Evolutionary conservation across 1,140 invertebrate genomes (phyloP).

Genomic region (Pseudachorutes palmiensis): DNA sequence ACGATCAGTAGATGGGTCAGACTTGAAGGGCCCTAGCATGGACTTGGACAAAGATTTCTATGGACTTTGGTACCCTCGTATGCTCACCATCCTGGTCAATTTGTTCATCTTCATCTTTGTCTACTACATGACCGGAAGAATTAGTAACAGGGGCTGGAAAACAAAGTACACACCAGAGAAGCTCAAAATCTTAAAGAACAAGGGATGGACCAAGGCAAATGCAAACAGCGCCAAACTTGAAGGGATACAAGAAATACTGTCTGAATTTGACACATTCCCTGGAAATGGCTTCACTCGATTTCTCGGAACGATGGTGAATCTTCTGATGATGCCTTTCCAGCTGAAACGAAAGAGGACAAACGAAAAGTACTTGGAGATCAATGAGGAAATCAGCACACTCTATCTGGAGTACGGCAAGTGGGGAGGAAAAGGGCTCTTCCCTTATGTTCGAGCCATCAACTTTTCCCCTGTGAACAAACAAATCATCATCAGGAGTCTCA

Average conservation of each 20-base stretch:
- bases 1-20: constrained; percentile 13
- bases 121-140: constrained; percentile 27
- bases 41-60: too few relatives aligned
- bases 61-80: constrained; percentile 19
- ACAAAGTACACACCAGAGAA: constrained; percentile 12
- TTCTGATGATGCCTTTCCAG: constrained; percentile 15
- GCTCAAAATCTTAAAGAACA: constrained; percentile 4
- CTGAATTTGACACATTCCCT: constrained; percentile 11
- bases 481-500: constrained; percentile 12
- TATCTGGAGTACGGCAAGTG: constrained; percentile 12
- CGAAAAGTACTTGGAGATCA: constrained; percentile 5
- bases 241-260: constrained; percentile 12
- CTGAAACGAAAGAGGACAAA: not conserved
- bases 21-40: not conserved
- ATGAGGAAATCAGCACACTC: constrained; percentile 7
- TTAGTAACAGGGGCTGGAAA: not conserved
- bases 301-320: constrained; percentile 8
- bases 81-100: constrained; percentile 27
- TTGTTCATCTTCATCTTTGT: constrained; percentile 27
- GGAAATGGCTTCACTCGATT: not conserved
- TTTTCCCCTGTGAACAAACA: constrained; percentile 5
- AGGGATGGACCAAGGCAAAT: not conserved
- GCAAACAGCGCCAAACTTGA: not conserved
- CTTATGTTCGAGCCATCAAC: not conserved
- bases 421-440: not conserved